Conservation (phyloP, 2,888 invertebrate genomes). For the Mactromeris polynyma region DNA sequence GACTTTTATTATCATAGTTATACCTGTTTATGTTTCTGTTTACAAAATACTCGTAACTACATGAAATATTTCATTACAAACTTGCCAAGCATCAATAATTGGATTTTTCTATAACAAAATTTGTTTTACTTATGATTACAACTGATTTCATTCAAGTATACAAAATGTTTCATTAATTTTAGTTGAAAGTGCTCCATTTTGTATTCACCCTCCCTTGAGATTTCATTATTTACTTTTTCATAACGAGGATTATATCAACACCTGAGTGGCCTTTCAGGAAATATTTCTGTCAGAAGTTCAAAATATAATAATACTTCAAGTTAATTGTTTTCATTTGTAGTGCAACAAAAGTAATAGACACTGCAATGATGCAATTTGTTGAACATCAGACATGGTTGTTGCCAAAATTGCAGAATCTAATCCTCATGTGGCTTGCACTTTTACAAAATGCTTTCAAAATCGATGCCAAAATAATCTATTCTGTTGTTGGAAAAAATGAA, state of each 20-base stretch:
- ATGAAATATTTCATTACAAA: no score
- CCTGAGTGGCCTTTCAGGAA: neutral
- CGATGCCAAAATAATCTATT: constrained; percentile 8
- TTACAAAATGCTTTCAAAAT: neutral
- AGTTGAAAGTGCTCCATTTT: no score
- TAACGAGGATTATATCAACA: neutral
- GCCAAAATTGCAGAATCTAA: neutral
- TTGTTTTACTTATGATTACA: no score
- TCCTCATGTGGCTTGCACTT: neutral
- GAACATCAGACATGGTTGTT: neutral
- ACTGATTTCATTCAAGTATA: no score
- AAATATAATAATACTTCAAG: neutral
- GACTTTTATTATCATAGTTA: no score
- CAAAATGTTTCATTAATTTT: no score
- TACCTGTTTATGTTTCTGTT: no score
- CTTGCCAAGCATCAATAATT: no score
- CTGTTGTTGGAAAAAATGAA: neutral
- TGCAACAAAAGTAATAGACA: neutral
- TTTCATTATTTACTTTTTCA: neutral
- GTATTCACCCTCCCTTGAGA: no score
- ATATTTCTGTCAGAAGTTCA: neutral
- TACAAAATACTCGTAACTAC: no score
- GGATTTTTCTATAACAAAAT: no score
- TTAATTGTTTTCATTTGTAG: neutral
- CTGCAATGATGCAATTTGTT: neutral